A percentile compares a stretch with the other conserved stretches of the same genome.
Conservation (phyloP, 1,140 invertebrate species). For the Araneus ventricosus region DNA sequence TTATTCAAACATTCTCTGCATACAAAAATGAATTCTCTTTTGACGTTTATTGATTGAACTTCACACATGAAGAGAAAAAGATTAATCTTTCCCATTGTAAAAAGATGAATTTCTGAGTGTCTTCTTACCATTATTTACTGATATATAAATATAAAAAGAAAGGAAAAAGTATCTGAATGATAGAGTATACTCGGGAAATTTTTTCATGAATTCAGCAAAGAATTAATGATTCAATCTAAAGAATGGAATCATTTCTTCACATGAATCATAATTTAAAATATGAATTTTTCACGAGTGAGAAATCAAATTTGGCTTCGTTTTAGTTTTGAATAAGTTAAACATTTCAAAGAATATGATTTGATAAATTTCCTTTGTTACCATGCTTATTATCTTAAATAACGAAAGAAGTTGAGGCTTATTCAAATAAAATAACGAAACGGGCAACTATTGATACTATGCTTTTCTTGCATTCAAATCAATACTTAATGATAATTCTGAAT, state of each 20-base stretch:
- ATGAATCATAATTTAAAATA: background rate
- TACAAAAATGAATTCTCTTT: conserved; percentile 11
- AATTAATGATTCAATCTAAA: background rate
- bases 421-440: too few species aligned
- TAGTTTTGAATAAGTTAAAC: background rate
- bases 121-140: conserved; percentile 7
- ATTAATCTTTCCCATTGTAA: background rate
- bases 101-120: background rate
- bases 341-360: too few species aligned
- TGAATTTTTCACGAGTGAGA: background rate
- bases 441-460: too few species aligned
- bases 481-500: too few species aligned
- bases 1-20: conserved; percentile 12
- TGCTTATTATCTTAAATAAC: too few species aligned
- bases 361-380: too few species aligned
- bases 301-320: background rate
- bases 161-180: background rate
- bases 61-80: background rate
- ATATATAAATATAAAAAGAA: background rate
- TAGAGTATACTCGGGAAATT: background rate
- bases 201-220: background rate
- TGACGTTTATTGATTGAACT: conserved; percentile 4
- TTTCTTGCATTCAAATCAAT: too few species aligned
- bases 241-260: background rate
- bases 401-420: too few species aligned